Evolutionary conservation across 2,797 vertebrate species (phyloP), one percentile per base, ranked within the genome.

Genomic region (Aplochiton taeniatus): DNA sequence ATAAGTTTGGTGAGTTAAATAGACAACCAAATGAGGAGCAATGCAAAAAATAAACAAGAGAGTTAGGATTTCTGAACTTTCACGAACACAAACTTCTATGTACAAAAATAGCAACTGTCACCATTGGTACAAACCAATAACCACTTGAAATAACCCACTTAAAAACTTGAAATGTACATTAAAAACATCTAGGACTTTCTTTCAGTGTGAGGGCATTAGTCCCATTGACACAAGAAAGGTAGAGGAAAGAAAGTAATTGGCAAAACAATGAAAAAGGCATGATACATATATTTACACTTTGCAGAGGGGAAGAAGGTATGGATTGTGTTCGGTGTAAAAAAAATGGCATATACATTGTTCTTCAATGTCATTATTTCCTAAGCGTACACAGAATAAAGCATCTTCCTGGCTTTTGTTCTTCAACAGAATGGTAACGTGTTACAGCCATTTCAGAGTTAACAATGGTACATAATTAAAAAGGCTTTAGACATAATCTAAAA

Each of bases 371-470:
- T 68, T 88, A 80, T 87, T 78, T 69, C 81, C 73, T 82, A 58
- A 69, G 80, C 80, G 87, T 85, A 72, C 86, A 89, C 84, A 86
- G 12, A 31, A 46, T 12, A 63, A 61, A 76, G 76, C 80, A 70
- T 86, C 74, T 75, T 89, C 77, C 78, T 46, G 72, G 78, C 77
- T 81, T 73, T 80, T 73, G 80, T 79, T 77, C 71, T 76, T 78
- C 72, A 76, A 82, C 77, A 84, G 67, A 87, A 84, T 81, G 89
- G 85, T 88, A n/a, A n/a, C n/a, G n/a, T n/a, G n/a, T n/a, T n/a
- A 90, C 80, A 84, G 73, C 83, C 88, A 55, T 84, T 87, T 90
- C 86, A 90, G 68, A 78, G 66, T 86, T 89, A 85, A 92, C 86
- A 92, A 75, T 72, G 65, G 66, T 74, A 53, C 72, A 58, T 71